Percentiles rank a stretch among this genome's conserved stretches.
Conservation (phyloP, 2,888 invertebrate species). For the Tiliacea aurago region DNA sequence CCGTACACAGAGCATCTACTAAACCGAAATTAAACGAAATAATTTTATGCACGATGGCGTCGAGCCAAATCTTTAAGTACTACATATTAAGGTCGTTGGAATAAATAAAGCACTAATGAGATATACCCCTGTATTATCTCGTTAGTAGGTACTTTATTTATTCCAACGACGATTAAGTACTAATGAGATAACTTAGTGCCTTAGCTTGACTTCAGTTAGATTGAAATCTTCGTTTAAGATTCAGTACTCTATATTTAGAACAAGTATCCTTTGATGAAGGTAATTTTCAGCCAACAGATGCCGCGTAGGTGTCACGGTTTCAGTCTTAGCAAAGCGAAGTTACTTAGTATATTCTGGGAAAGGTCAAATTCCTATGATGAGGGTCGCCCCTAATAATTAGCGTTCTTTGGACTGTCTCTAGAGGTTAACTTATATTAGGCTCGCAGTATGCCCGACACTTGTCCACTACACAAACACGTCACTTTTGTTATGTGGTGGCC, state of each 20-base stretch:
- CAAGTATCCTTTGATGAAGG: conserved; percentile 36
- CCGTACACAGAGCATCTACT: conserved; percentile 42
- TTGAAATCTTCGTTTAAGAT: conserved; percentile 31
- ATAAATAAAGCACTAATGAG: conserved; percentile 43
- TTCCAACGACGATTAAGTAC: conserved; percentile 15
- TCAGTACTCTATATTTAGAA: conserved; percentile 31
- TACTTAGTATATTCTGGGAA: conserved; percentile 29
- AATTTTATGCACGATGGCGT: conserved; percentile 61
- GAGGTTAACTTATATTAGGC: neutral
- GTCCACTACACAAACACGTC: conserved; percentile 13
- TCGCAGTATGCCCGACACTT: conserved; percentile 1
- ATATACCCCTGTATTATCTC: no score
- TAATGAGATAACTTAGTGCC: conserved; percentile 52
- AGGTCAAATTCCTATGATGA: conserved; percentile 36
- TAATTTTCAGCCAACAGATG: conserved; percentile 7
- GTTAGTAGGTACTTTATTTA: no score
- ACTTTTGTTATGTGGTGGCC: neutral
- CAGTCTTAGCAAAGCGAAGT: conserved; percentile 15
- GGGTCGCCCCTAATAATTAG: conserved; percentile 25
- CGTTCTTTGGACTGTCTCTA: conserved; percentile 15
- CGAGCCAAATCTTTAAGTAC: conserved; percentile 60
- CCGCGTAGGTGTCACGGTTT: conserved; percentile 39
- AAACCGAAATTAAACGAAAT: conserved; percentile 58
- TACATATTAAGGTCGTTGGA: conserved; percentile 59
- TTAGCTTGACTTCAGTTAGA: conserved; percentile 28